These are phyloP conservation scores for Catostomus latipinnis DNA, from an alignment of 2,797 vertebrate species.

Conservation along the genomic window DNA sequence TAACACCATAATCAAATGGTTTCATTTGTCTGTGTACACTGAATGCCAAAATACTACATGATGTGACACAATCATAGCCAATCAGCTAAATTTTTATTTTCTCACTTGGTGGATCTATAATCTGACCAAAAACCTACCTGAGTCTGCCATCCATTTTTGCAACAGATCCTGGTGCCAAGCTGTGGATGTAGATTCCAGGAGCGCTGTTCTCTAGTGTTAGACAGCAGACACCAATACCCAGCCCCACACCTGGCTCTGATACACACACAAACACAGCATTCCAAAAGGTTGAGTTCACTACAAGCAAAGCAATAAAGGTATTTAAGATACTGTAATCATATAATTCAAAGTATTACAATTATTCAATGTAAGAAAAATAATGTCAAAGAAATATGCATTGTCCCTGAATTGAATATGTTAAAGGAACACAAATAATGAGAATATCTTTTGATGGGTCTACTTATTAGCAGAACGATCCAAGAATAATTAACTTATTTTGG, in stretches of 20 bases:
- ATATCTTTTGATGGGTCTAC: constrained; percentile 8
- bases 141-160: constrained; percentile 95
- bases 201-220: constrained; percentile 87
- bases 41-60: no score
- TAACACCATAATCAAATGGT: not conserved
- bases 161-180: constrained; percentile 91
- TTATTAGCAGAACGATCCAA: not conserved
- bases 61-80: no score
- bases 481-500: constrained; percentile 40
- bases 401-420: constrained; percentile 6
- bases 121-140: constrained; percentile 75
- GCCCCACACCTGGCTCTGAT: constrained; percentile 89
- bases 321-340: not conserved
- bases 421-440: not conserved
- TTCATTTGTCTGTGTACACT: no score
- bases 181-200: constrained; percentile 95
- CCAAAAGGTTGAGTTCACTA: constrained; percentile 3
- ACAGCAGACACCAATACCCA: constrained; percentile 94
- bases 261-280: constrained; percentile 44
- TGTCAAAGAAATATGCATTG: constrained; percentile 7
- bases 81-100: no score
- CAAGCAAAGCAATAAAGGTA: not conserved
- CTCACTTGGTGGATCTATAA: not conserved
- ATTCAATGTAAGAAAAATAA: no score
- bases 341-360: not conserved